Evolutionary conservation across 2,797 vertebrate species (phyloP).

Genomic region (Columba guinea): DNA sequence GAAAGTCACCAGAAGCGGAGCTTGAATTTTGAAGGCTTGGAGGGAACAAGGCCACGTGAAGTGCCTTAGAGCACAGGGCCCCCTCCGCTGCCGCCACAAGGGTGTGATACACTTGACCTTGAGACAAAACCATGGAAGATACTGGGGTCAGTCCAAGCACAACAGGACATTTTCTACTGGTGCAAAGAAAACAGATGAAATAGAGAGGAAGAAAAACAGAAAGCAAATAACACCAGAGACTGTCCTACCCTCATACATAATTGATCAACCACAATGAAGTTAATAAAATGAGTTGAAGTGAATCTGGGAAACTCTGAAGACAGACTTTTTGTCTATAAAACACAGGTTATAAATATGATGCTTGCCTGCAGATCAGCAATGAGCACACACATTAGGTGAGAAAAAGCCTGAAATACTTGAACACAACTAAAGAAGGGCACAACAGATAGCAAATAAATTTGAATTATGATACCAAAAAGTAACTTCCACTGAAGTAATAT

Average conservation of each 20-base stretch:
- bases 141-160: not conserved
- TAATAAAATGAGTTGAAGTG: rapidly evolving
- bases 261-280: not conserved
- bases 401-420: not conserved
- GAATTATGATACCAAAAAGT: not conserved
- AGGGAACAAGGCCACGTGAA: not conserved
- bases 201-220: not conserved
- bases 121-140: not conserved
- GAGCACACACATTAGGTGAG: rapidly evolving
- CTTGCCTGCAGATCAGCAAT: not conserved
- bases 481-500: not conserved
- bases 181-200: not conserved
- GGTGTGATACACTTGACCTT: not conserved
- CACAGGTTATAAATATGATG: not conserved
- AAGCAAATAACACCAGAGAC: not conserved
- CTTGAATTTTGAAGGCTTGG: not conserved
- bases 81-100: not conserved
- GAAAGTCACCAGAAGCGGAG: not conserved
- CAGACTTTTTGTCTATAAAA: not conserved
- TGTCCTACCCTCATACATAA: not conserved
- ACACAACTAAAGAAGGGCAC: not conserved
- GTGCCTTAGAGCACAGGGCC: not conserved
- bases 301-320: not conserved
- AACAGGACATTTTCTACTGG: not conserved
- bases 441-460: not conserved